A percentile compares a stretch with the other conserved stretches of the same genome.
These are phyloP conservation scores for Tenthredo amoena DNA, from an alignment of 2,888 invertebrate species.

Conservation along the genomic window DNA sequence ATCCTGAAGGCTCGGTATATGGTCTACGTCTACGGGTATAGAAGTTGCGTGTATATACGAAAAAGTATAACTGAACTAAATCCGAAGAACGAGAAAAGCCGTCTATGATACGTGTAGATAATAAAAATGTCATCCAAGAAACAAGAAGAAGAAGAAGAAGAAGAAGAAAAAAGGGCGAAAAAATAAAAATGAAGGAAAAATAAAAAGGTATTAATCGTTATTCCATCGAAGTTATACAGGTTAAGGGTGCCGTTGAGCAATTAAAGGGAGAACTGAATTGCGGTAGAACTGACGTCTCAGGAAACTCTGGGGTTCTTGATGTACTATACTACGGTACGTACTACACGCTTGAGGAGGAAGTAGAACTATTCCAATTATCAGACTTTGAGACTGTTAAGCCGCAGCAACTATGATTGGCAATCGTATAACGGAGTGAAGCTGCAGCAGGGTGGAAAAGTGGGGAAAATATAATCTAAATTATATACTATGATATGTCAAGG, in stretches of 20 bases:
- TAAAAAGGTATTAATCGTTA: neutral
- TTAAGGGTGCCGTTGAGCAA: neutral
- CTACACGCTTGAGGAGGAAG: constrained; percentile 3
- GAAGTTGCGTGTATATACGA: neutral
- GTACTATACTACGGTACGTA: neutral
- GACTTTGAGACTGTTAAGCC: neutral
- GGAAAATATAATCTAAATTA: neutral
- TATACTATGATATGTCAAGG: neutral
- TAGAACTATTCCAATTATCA: constrained; percentile 47
- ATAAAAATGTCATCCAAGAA: neutral
- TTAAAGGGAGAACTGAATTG: neutral
- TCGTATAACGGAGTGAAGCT: neutral
- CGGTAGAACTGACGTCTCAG: neutral
- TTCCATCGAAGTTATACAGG: neutral
- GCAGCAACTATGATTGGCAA: constrained; percentile 31
- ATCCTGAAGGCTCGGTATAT: constrained; percentile 9
- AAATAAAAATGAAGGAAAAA: no score
- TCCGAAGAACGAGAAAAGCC: neutral
- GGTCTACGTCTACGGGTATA: neutral
- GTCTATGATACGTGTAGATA: neutral
- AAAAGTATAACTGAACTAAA: neutral
- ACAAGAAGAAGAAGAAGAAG: neutral
- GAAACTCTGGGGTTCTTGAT: neutral
- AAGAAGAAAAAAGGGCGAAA: no score
- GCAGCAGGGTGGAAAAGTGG: neutral